Evolutionary conservation across 2,888 invertebrate genomes (phyloP).

Genomic region (Scaptodrosophila latifasciaeformis): DNA sequence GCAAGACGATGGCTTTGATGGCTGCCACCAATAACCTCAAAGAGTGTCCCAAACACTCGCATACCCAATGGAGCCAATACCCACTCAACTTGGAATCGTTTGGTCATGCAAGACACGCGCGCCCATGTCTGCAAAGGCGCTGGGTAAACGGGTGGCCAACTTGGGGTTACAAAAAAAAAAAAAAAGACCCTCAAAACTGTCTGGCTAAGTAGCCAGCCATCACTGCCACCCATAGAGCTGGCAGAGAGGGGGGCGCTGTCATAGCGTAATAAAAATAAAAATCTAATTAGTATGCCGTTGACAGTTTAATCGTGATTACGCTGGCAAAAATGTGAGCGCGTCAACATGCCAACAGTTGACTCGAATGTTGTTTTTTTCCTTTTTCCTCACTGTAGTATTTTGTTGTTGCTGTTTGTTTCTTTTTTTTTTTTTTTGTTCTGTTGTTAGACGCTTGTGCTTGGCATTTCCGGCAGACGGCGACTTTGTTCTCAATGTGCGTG

Average conservation of each 20-base stretch:
- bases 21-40: constrained; percentile 11
- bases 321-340: constrained; percentile 71
- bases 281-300: constrained; percentile 75
- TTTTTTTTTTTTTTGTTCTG: constrained; percentile 32
- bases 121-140: constrained; percentile 16
- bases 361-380: constrained; percentile 45
- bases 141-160: constrained; percentile 25
- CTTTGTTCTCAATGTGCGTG: constrained; percentile 41
- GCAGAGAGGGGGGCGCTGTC: constrained; percentile 61
- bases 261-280: constrained; percentile 71
- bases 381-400: constrained; percentile 14
- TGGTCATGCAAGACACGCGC: constrained; percentile 59
- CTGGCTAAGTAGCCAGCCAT: background rate
- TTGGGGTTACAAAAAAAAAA: constrained; percentile 13
- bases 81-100: constrained; percentile 6
- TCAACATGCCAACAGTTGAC: constrained; percentile 70
- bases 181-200: constrained; percentile 2
- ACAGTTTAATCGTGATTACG: constrained; percentile 75
- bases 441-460: constrained; percentile 51
- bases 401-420: constrained; percentile 12
- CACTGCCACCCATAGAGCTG: constrained; percentile 14
- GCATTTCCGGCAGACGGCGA: constrained; percentile 57
- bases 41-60: too few relatives aligned
- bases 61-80: too few relatives aligned
- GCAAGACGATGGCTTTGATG: background rate